Base-by-base conservation (phyloP, 2,797 vertebrate genomes). In the Parauchenoglanis punctatus region DNA sequence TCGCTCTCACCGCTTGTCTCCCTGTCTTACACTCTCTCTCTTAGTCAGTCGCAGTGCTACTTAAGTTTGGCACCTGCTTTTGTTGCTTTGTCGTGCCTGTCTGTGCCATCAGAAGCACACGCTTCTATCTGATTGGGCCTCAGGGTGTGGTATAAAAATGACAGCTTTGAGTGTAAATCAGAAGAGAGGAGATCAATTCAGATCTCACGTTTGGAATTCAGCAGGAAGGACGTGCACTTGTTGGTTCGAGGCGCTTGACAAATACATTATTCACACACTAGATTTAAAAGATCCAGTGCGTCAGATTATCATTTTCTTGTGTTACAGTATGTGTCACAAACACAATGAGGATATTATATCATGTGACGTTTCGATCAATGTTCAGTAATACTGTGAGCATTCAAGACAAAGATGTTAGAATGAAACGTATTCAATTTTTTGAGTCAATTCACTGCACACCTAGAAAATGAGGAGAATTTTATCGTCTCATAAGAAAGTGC, bases 71-170 rank as follows among this genome's bases (percentile, higher is more conserved):
- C 85, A 87, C 73, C 84, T 88, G 81, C 89, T 89, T 82, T 83
- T 83, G 83, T 87, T 31, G 78, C 81, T 20, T 87, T 85, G 73
- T 85, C 23, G 6, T 77, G 65, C 72, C 88, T 84, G 78, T 67
- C n/a, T 13, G 85, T 81, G 73, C 82, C 85, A 88, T 91, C 72
- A 76, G 83, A 83, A 54, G 77, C 61, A 81, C 56, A 87, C 40
- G 81, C 78, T 81, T 78, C 83, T 35, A 86, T 89, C 81, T 88
- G 89, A 91, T 84, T 90, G 86, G 90, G 75, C 90, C 83, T 88
- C 87, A 86, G 67, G 81, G 61, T 87, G 86, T 12, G 8, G 44
- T 49, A 73, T 86, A 78, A 87, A 70, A 85, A 56, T 65, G 72
- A 76, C 58, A 11, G 80, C 77, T 56, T 88, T 89, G 85, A 84